Base-by-base conservation (phyloP, 2,888 invertebrate genomes). In the Mimachlamys varia region DNA sequence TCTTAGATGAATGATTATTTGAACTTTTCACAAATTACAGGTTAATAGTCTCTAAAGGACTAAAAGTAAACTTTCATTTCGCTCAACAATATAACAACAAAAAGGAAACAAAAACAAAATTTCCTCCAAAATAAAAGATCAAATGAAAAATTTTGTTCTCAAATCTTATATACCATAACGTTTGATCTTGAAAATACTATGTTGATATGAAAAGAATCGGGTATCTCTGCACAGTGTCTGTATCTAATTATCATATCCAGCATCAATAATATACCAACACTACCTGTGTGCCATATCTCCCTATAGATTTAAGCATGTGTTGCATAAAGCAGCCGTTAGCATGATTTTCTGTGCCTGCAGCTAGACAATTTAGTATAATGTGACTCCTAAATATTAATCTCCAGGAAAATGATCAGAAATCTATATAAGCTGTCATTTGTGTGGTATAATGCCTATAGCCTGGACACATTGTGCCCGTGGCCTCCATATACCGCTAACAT, bases 371-470 rank as follows among this genome's bases (percentile, higher is more conserved):
- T 33, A 33, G 76, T 76, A 76, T 76, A 76, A 76, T 76, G 76
- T 76, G 76, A 76, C 76, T 76, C 76, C 76, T 33, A 76, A 76
- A 33, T 76, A 76, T 76, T 76, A 76, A 76, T 76, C 76, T 76
- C 33, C 76, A 76, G 76, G 33, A 76, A 76, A 76, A 76, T 76
- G 76, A 76, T 76, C 76, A 76, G 76, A 76, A 76, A 76, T 76
- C 76, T 76, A 76, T 76, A 76, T 33, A 76, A 76, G 76, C 76
- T 76, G 76, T 76, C 76, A 76, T 76, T 76, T 27, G 76, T 76
- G 33, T 76, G 22, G 58, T 76, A 76, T 27, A 33, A 76, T 76
- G 33, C 33, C 27, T 76, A 13, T 33, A 76, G 76, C 76, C 76
- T 76, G 12, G 76, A 27, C 27, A 12, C 4, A 33, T 33, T 76